Percentiles rank a stretch among this genome's conserved stretches.
These are phyloP conservation scores for Apogon hyalosoma DNA, from an alignment of 2,797 vertebrate genomes.

Conservation along the genomic window DNA sequence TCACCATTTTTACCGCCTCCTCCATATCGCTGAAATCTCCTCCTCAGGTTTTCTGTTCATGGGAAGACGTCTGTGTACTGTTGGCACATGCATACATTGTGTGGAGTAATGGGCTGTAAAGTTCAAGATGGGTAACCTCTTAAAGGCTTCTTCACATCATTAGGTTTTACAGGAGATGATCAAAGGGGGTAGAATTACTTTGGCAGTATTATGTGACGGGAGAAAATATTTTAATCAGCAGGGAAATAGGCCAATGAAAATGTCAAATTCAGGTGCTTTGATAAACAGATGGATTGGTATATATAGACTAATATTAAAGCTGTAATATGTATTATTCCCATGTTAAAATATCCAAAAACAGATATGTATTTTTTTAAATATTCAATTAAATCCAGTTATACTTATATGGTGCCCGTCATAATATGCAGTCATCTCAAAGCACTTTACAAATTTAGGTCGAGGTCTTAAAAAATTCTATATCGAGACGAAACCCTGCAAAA, in stretches of 20 bases:
- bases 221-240: neutral
- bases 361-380: too few species aligned
- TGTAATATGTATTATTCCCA: too few species aligned
- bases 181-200: constrained; percentile 4
- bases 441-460: too few species aligned
- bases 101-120: constrained; percentile 6
- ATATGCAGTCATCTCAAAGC: too few species aligned
- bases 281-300: too few species aligned
- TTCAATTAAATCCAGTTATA: too few species aligned
- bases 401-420: too few species aligned
- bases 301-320: too few species aligned
- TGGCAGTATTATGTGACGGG: neutral
- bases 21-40: neutral
- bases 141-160: constrained; percentile 3
- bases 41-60: constrained; percentile 8
- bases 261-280: neutral
- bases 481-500: too few species aligned
- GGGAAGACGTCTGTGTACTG: neutral
- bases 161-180: constrained; percentile 34
- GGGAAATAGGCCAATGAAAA: neutral
- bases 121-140: constrained; percentile 13
- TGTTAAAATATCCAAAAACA: too few species aligned
- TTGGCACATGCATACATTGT: neutral
- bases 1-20: neutral
- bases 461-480: too few species aligned